Evolutionary conservation across 2,888 invertebrate species (phyloP).

Genomic region (Zelleria hepariella): DNA sequence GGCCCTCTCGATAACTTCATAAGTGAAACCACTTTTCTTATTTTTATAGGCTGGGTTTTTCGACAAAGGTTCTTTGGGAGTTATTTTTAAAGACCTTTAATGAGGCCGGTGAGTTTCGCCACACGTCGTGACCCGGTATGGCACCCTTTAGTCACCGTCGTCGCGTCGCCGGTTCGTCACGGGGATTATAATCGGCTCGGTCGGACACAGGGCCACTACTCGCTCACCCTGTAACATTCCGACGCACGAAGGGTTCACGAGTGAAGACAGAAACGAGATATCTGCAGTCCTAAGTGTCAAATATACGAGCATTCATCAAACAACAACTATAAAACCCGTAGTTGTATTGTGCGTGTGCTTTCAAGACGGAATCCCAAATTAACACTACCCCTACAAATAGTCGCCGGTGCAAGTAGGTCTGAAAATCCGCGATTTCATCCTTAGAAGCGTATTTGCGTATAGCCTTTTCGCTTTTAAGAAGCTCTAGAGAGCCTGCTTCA

Average conservation of each 20-base stretch:
- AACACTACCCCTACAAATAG: no score
- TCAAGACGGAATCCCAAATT: no score
- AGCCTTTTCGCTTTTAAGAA: no score
- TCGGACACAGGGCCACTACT: background rate
- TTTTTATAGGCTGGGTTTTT: background rate
- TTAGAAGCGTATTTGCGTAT: no score
- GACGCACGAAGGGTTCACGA: background rate
- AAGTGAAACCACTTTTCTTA: background rate
- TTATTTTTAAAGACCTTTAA: conserved; percentile 18
- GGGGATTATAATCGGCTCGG: conserved; percentile 26
- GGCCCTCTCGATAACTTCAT: background rate
- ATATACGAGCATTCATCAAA: no score
- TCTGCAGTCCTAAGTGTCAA: no score
- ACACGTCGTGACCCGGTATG: conserved; percentile 29
- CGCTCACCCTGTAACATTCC: background rate
- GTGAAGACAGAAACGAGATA: background rate
- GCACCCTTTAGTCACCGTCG: conserved; percentile 29
- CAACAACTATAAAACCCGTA: no score
- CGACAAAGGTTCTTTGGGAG: conserved; percentile 2
- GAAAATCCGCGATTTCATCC: no score
- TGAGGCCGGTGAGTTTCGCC: conserved; percentile 26
- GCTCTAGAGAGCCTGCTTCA: no score
- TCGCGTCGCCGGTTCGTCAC: conserved; percentile 28
- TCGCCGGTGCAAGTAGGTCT: no score
- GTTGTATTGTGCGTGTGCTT: no score